These are phyloP conservation scores for Pluvianellus socialis DNA, from an alignment of 2,113 vertebrate species.

Conservation along the genomic window DNA sequence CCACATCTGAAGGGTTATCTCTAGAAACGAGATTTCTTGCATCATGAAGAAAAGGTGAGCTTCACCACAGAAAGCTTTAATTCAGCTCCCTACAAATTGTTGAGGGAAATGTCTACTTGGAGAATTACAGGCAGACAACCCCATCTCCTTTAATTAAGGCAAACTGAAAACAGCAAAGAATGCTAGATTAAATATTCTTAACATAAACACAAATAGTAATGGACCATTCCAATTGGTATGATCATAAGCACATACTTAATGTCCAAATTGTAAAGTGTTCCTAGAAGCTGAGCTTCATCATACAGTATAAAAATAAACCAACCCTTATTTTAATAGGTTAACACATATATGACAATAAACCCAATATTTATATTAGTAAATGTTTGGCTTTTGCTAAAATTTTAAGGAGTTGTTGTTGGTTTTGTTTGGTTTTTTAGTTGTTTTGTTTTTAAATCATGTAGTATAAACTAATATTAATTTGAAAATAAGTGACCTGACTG, in stretches of 20 bases:
- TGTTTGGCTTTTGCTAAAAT: neutral
- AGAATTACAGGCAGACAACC: neutral
- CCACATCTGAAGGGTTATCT: neutral
- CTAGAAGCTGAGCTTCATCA: neutral
- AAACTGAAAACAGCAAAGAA: neutral
- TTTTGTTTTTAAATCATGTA: neutral
- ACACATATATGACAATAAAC: neutral
- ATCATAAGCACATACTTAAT: neutral
- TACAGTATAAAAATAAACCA: neutral
- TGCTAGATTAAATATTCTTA: neutral
- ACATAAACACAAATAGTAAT: neutral
- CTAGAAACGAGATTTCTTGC: neutral
- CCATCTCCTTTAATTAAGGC: neutral
- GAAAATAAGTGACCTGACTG: constrained; percentile 1
- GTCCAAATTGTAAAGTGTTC: neutral
- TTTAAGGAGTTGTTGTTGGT: neutral
- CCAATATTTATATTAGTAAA: neutral
- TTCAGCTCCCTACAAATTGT: neutral
- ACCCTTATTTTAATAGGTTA: neutral
- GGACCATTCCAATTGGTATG: neutral
- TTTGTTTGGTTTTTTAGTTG: neutral
- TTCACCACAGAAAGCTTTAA: neutral
- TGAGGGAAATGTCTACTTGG: neutral
- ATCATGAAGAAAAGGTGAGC: neutral
- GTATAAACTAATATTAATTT: constrained; percentile 40